Base-by-base conservation (phyloP, 2,113 vertebrate genomes). In the Rhinoderma darwinii region DNA sequence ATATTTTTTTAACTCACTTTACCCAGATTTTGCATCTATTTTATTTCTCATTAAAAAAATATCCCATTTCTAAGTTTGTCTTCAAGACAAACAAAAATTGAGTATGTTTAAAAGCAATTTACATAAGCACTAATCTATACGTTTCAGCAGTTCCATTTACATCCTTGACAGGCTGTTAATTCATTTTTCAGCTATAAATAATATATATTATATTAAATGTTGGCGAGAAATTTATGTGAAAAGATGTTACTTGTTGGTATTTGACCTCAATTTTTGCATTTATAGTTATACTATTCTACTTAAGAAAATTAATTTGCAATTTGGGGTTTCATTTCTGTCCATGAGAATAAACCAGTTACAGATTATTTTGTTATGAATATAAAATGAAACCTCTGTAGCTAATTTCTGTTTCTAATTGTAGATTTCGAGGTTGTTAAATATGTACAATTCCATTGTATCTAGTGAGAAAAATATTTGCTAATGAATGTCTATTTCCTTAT, bases 231-330 rank as follows among this genome's bases (percentile, higher is more conserved):
- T 51, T 25, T 72, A 11, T 72, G 18, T 47, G 22, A 30, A 72
- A 70, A 37, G 63, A 44, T 68, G 81, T 22, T 83, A 83, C 72
- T 83, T 83, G 81, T 15, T 51, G 20, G 18, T 72, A 54, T 70
- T 83, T 83, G 81, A 83, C 63, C 81, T 83, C 66, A 72, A 51
- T 51, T 70, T 83, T 63, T 37, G 32, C 61, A 35, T 83, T 68
- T 83, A 72, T 43, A 63, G 63, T 43, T 83, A 5, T 51, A 17
- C 17, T 22, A 70, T 51, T 70, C n/a, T 77, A 56, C 73, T 20
- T 85, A 15, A 54, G 51, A 37, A 63, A 77, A 76, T 84, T 54
- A 37, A 41, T 30, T 37, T 54, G 30, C 43, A 74, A 47, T 81
- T 41, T 17, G 27, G 12, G 51, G 35, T 66, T 68, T 66, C 32